phyloP scores from a whole-genome alignment of 1,140 invertebrate species.

The Andrena cerasifolii region DNA sequence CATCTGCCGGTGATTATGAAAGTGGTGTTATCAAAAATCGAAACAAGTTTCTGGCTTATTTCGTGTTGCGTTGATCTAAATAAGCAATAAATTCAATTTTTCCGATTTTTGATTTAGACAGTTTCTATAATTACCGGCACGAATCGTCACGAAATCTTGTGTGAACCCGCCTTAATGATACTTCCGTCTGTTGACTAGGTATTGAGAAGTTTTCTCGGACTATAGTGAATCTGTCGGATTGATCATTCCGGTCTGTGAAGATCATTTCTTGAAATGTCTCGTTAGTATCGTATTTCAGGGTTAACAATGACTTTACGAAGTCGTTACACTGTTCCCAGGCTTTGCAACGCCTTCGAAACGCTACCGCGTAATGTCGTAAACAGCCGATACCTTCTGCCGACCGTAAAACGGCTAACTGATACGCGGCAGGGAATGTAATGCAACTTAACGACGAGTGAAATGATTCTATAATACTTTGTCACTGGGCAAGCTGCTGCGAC shows the following conservation, averaged over 20 bases:
- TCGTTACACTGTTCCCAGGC: conserved; percentile 46
- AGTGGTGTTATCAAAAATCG: too few species aligned
- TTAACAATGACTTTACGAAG: conserved; percentile 29
- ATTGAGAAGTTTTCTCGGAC: neutral
- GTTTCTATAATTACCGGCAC: too few species aligned
- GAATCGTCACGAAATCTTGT: too few species aligned
- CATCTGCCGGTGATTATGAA: too few species aligned
- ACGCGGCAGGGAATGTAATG: conserved; percentile 33
- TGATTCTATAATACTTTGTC: conserved; percentile 7
- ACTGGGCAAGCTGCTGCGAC: neutral
- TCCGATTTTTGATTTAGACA: neutral
- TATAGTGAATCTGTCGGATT: neutral
- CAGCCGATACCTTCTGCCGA: conserved; percentile 23
- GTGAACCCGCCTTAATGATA: neutral
- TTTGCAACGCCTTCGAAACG: conserved; percentile 41
- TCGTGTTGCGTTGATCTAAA: too few species aligned
- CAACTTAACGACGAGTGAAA: conserved; percentile 11
- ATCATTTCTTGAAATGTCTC: conserved; percentile 4
- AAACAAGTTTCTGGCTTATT: too few species aligned
- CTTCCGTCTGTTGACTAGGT: neutral
- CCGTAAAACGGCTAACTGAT: conserved; percentile 58
- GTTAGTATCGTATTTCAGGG: conserved; percentile 28
- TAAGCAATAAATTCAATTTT: neutral
- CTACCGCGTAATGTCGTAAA: conserved; percentile 60
- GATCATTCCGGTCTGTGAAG: too few species aligned